These are phyloP conservation scores for Mionectes olivaceus DNA, from an alignment of 2,797 vertebrate genomes.

Conservation along the genomic window DNA sequence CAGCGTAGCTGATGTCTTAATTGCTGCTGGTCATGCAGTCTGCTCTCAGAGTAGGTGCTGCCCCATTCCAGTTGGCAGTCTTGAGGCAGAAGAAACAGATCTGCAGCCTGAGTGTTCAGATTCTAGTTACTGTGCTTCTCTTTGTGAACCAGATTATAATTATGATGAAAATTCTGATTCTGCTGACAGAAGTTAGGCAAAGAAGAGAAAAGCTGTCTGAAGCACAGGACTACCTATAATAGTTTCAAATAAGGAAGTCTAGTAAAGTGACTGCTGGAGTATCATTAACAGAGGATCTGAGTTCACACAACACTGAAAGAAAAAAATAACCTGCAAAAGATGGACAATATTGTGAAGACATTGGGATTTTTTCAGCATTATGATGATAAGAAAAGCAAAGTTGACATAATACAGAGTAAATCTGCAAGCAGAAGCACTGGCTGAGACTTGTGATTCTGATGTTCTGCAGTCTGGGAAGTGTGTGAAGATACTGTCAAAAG, in stretches of 20 bases:
- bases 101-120: background rate
- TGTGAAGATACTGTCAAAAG: background rate
- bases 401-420: background rate
- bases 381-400: background rate
- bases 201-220: background rate
- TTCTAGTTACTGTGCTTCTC: background rate
- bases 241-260: background rate
- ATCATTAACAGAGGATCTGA: background rate
- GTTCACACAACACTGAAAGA: background rate
- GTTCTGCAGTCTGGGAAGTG: background rate
- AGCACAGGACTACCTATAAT: background rate
- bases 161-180: background rate
- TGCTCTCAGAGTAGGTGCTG: conserved; percentile 11
- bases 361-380: background rate
- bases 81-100: background rate
- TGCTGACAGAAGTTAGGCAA: background rate
- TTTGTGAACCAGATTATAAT: background rate
- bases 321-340: background rate
- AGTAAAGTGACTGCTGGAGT: background rate
- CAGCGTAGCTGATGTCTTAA: conserved; percentile 73
- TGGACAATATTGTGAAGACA: background rate
- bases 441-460: background rate
- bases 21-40: conserved; percentile 67
- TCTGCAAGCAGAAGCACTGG: background rate
- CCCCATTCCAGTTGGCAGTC: background rate